Percentiles rank a stretch among this genome's conserved stretches.
phyloP scores from a whole-genome alignment of 2,113 vertebrate species.

The Sterna hirundo region DNA sequence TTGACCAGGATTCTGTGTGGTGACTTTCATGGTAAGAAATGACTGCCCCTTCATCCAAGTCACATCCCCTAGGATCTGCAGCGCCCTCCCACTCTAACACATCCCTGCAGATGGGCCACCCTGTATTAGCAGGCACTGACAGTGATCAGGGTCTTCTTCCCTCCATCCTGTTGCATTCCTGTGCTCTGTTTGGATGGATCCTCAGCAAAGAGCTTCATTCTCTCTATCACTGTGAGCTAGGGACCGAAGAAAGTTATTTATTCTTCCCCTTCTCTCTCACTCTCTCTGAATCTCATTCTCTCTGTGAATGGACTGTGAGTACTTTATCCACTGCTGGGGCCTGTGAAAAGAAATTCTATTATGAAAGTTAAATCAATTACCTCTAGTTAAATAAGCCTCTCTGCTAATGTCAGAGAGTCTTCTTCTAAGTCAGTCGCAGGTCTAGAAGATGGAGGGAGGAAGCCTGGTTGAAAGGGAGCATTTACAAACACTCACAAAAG shows the following conservation, averaged over 20 bases:
- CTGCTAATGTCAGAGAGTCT: not conserved
- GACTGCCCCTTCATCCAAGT: not conserved
- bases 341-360: not conserved
- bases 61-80: not conserved
- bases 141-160: not conserved
- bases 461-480: not conserved
- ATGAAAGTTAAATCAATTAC: not conserved
- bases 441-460: not conserved
- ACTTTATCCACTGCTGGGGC: not conserved
- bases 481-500: not conserved
- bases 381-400: not conserved
- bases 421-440: not conserved
- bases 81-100: not conserved
- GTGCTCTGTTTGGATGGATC: not conserved
- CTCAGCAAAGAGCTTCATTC: not conserved
- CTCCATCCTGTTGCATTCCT: not conserved
- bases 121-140: not conserved
- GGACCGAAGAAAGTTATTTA: not conserved
- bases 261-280: not conserved
- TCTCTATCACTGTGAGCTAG: not conserved
- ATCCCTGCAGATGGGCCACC: rapidly evolving
- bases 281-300: not conserved
- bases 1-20: not conserved
- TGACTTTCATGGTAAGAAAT: not conserved
- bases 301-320: not conserved